Conservation (phyloP, 2,797 vertebrate genomes). For the Fratercula arctica region DNA sequence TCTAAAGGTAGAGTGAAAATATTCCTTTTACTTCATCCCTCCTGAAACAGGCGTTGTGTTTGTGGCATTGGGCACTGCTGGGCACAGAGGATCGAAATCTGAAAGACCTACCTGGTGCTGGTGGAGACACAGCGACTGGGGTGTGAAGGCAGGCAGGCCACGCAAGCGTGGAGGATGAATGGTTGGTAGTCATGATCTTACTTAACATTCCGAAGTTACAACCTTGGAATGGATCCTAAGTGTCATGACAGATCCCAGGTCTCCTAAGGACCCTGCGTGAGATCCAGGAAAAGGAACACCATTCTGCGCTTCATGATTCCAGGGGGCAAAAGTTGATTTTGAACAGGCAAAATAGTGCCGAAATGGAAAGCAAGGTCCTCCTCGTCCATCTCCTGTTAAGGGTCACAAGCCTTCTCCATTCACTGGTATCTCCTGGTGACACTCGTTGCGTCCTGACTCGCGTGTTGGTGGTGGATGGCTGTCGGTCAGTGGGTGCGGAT, state of each 20-base stretch:
- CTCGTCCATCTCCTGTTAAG: not conserved
- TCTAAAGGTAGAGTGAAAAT: not conserved
- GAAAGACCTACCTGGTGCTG: not conserved
- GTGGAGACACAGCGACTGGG: not conserved
- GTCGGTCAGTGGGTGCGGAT: not conserved
- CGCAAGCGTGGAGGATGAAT: not conserved
- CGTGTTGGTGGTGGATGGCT: not conserved
- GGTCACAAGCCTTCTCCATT: not conserved
- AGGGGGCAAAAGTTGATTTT: not conserved
- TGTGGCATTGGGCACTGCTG: not conserved
- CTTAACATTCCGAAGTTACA: not conserved
- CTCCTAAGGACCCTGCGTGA: not conserved
- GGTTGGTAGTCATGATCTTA: not conserved
- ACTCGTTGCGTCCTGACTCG: not conserved
- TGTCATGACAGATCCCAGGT: not conserved
- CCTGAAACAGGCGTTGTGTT: not conserved
- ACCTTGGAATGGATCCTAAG: not conserved
- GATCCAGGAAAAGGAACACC: not conserved
- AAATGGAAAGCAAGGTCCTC: not conserved
- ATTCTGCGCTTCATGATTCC: not conserved
- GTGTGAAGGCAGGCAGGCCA: not conserved
- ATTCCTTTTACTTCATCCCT: not conserved
- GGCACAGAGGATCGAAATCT: too few species aligned
- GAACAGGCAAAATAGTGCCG: too few species aligned
- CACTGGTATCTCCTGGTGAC: not conserved